phyloP scores from a whole-genome alignment of 2,113 vertebrate genomes.

The Laticauda laticaudata region DNA sequence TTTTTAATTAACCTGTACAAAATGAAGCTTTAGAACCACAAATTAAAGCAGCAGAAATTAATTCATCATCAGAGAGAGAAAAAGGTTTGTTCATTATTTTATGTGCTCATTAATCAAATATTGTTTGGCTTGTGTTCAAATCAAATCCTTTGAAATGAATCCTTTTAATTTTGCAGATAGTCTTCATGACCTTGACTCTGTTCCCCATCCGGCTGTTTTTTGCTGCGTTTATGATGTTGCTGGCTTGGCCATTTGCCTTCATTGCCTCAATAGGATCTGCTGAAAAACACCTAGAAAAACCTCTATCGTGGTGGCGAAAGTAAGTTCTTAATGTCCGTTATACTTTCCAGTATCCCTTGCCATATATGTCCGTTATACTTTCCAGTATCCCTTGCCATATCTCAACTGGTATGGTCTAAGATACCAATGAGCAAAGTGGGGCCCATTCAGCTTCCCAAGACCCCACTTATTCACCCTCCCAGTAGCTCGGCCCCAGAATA shows the following conservation, averaged over 20 bases:
- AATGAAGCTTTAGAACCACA: background rate
- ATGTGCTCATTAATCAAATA: background rate
- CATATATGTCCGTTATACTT: background rate
- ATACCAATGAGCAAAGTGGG: background rate
- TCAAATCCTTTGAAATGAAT: slow-evolving; percentile 23
- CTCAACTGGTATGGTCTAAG: background rate
- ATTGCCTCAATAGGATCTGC: slow-evolving; percentile 83
- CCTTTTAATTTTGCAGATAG: slow-evolving; percentile 77
- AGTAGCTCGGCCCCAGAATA: background rate
- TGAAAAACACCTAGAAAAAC: slow-evolving; percentile 77
- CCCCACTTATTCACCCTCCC: background rate
- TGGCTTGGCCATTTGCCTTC: slow-evolving; percentile 96
- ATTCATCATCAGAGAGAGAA: background rate
- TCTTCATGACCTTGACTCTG: slow-evolving; percentile 91
- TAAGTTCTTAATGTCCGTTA: slow-evolving; percentile 61
- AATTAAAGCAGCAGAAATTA: background rate
- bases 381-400: background rate
- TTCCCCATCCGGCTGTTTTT: slow-evolving; percentile 92
- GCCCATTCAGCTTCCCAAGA: background rate
- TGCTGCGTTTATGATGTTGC: slow-evolving; percentile 94
- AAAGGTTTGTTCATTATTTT: background rate
- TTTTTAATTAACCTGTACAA: no score
- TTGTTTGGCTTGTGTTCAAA: background rate
- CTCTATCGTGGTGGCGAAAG: slow-evolving; percentile 87
- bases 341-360: background rate